Evolutionary conservation across 2,113 vertebrate genomes (phyloP), one percentile per base, ranked within the genome.

Genomic region (Jaculus jaculus): DNA sequence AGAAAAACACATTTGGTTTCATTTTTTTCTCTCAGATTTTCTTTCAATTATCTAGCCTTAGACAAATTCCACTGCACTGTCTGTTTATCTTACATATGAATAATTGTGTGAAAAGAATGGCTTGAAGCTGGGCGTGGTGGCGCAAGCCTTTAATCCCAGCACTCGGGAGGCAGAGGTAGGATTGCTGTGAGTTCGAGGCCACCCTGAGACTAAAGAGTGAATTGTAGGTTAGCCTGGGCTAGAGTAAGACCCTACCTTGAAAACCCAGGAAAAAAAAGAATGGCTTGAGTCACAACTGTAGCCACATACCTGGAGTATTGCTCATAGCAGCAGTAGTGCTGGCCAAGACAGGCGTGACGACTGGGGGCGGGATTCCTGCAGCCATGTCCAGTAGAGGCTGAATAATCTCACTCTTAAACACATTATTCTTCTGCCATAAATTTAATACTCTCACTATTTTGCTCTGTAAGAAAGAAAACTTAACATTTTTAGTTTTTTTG

Each of bases 351-450:
- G 99, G 99, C 0, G 99, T 99, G 94, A 99, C 98, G 18, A 98
- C 99, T 0, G 99, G 99, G 85, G 99, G 99, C 65, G 98, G 98
- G 84, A 99, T 99, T 87, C 99, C 99, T 74, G 99, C 99, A 39
- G 99, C 99, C 99, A 99, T 99, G 94, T 99, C 99, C 98, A 99
- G 84, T 74, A 99, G 98, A 89, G 99, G 99, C 96, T 99, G 99
- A 93, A 99, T 99, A 97, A 99, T 99, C 98, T 99, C 99, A 95
- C 99, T 99, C 97, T 99, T 99, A 96, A 99, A 99, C 34, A 99
- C 99, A 0, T 98, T 99, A 96, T 99, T 99, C 98, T 99, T 99
- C 98, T 99, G 99, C 99, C 99, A 99, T 37, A 99, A 98, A 96
- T 99, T 99, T 80, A 99, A 98, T 26, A 99, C 99, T 97, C 99